Percentiles rank a stretch among this genome's conserved stretches.
Conservation (phyloP, 2,888 invertebrate species). For the Heliconius aoede region DNA sequence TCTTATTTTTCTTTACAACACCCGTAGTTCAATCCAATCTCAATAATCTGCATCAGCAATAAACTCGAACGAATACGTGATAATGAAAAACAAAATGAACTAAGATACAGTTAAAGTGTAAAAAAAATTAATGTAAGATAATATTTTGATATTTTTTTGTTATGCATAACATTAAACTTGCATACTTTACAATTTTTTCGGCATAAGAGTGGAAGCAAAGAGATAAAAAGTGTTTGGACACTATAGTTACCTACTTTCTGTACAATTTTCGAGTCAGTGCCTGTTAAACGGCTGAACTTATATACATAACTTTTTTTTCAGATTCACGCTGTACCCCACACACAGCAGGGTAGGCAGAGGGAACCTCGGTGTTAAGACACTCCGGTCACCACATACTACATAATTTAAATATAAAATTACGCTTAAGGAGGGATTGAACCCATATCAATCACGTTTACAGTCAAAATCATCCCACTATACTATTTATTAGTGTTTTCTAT, state of each 20-base stretch:
- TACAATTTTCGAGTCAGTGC: too few relatives aligned
- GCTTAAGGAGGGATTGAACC: not conserved
- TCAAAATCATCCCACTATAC: not conserved
- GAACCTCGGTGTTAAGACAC: too few relatives aligned
- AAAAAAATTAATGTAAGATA: not conserved
- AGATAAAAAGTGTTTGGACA: not conserved
- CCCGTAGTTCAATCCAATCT: conserved; percentile 11
- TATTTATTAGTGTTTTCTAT: not conserved
- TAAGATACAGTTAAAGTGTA: not conserved
- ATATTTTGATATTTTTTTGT: not conserved
- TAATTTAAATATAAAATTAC: not conserved
- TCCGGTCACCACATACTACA: too few relatives aligned
- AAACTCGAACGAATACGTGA: conserved; percentile 3
- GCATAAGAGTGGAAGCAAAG: not conserved
- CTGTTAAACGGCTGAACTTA: too few relatives aligned
- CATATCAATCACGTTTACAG: not conserved
- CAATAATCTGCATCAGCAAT: conserved; percentile 22
- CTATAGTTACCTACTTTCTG: not conserved
- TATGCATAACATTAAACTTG: not conserved
- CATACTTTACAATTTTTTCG: not conserved
- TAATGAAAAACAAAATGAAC: conserved; percentile 9
- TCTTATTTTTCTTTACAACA: not conserved
- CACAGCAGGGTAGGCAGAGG: too few relatives aligned
- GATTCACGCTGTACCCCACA: too few relatives aligned
- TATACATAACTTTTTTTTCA: too few relatives aligned